Percentiles rank a stretch among this genome's conserved stretches.
Conservation (phyloP, 2,113 vertebrate genomes). For the Cervus canadensis region DNA sequence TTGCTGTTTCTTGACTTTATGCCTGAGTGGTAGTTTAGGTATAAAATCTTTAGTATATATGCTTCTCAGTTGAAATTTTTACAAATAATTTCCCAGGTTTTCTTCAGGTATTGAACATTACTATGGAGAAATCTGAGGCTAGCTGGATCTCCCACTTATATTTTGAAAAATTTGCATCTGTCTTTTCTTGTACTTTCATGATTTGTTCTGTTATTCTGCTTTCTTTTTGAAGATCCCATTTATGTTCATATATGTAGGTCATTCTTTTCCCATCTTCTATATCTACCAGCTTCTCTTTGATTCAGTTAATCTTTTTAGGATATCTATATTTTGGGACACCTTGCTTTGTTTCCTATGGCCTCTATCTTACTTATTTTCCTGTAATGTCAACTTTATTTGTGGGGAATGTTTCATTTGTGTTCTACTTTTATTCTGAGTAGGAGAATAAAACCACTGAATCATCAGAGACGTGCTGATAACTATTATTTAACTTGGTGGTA, state of each 20-base stretch:
- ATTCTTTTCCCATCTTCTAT: neutral
- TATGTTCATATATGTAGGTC: neutral
- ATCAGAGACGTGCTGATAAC: neutral
- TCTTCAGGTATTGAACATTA: neutral
- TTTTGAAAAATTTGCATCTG: neutral
- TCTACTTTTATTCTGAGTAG: neutral
- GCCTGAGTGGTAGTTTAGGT: neutral
- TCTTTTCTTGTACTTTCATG: neutral
- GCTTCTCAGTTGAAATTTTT: neutral
- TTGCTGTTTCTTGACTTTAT: neutral
- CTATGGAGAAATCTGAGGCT: neutral
- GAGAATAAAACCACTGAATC: neutral
- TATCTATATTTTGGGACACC: neutral
- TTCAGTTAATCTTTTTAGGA: neutral
- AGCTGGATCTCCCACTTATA: accelerated
- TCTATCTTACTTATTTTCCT: neutral
- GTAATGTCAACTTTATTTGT: neutral
- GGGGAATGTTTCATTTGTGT: neutral
- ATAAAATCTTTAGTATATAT: neutral
- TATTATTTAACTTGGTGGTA: neutral
- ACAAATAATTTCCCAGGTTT: neutral
- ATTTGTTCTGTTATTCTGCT: neutral
- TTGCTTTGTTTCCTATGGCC: neutral
- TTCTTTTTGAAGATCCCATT: neutral
- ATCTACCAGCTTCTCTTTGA: neutral